phyloP scores from a whole-genome alignment of 2,888 invertebrate genomes.

The Saturnia pavonia region DNA sequence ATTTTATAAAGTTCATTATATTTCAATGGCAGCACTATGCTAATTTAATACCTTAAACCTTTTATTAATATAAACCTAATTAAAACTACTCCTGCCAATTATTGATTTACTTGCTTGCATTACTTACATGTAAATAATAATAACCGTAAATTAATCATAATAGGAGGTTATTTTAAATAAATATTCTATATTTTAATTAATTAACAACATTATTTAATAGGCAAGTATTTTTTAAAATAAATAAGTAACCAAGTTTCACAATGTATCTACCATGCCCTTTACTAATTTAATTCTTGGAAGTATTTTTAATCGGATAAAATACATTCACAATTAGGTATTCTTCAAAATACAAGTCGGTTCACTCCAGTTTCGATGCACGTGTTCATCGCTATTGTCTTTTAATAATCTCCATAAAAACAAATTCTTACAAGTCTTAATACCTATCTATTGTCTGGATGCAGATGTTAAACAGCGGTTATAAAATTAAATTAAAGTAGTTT shows the following conservation, averaged over 20 bases:
- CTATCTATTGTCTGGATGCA: conserved; percentile 48
- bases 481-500: conserved; percentile 29
- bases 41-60: too few relatives aligned
- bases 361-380: conserved; percentile 1
- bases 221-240: neutral
- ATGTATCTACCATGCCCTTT: neutral
- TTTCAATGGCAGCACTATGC: too few relatives aligned
- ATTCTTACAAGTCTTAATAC: conserved; percentile 30
- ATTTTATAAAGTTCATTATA: too few relatives aligned
- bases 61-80: too few relatives aligned
- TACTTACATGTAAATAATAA: neutral
- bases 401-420: conserved; percentile 22
- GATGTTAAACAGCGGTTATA: conserved; percentile 51
- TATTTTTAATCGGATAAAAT: conserved; percentile 1
- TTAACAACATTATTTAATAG: neutral
- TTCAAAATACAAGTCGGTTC: conserved; percentile 2
- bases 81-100: neutral
- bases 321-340: neutral
- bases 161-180: neutral
- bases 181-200: neutral
- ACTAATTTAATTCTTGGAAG: neutral
- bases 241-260: neutral
- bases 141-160: neutral
- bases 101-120: neutral
- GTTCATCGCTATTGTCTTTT: conserved; percentile 7